These are phyloP conservation scores for Plotosus lineatus DNA, from an alignment of 2,113 vertebrate species.

Conservation along the genomic window DNA sequence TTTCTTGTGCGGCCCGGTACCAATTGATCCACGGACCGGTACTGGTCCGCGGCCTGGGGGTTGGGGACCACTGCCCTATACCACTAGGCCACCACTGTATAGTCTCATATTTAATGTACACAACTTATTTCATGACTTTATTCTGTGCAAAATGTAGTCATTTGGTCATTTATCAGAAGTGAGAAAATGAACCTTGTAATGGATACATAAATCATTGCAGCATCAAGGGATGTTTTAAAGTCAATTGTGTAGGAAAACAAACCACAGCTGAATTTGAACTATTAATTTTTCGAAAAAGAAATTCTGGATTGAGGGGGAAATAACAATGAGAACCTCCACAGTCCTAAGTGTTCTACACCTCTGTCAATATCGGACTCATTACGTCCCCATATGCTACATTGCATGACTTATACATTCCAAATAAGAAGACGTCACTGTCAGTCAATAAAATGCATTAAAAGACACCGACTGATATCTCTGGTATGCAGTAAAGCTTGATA, in stretches of 20 bases:
- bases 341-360: neutral
- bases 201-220: neutral
- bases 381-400: neutral
- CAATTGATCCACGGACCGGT: too few species aligned
- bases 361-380: neutral
- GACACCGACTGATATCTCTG: neutral
- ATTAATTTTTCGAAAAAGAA: neutral
- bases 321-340: neutral
- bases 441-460: constrained; percentile 20
- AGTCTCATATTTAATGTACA: neutral
- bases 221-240: neutral
- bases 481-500: neutral
- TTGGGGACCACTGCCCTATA: too few species aligned
- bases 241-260: neutral
- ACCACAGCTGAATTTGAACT: neutral
- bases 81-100: too few species aligned
- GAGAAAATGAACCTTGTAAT: neutral
- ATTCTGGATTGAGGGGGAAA: neutral
- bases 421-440: neutral
- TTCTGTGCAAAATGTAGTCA: neutral
- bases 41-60: too few species aligned
- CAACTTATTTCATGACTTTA: neutral
- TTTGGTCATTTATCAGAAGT: neutral
- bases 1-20: too few species aligned
- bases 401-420: neutral